phyloP scores from a whole-genome alignment of 2,797 vertebrate species.

The Phaenicophaeus curvirostris region DNA sequence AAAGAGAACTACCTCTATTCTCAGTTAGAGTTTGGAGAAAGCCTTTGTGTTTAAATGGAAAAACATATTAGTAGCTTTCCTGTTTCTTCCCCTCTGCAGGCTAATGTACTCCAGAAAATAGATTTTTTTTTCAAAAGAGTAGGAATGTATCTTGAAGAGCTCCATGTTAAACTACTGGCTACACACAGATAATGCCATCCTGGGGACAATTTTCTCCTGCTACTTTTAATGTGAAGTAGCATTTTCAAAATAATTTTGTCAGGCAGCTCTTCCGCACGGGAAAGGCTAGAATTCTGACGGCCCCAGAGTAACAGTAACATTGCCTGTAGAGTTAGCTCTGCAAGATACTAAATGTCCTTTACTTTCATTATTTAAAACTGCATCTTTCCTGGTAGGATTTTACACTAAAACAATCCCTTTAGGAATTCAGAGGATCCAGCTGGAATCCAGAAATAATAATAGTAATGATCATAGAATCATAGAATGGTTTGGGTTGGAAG shows the following conservation, averaged over 20 bases:
- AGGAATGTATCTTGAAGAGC: conserved; percentile 3
- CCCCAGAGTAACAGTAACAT: neutral
- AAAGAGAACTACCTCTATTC: neutral
- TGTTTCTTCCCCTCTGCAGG: conserved; percentile 27
- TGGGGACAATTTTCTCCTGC: conserved; percentile 27
- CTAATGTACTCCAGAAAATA: conserved; percentile 27
- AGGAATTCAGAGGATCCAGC: neutral
- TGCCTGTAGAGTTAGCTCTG: neutral
- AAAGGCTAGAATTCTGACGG: conserved; percentile 36
- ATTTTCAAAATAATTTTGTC: conserved; percentile 45
- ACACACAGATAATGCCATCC: conserved; percentile 23
- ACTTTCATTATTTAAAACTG: neutral
- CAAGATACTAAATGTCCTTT: conserved; percentile 4
- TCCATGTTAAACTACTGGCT: conserved; percentile 21
- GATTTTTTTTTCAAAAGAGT: neutral
- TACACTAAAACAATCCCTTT: neutral
- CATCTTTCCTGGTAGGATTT: neutral
- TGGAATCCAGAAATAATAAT: neutral
- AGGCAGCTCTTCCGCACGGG: neutral
- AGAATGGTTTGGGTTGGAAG: too few species aligned
- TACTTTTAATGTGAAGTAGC: conserved; percentile 38
- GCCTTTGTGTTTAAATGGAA: neutral
- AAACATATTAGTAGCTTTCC: conserved; percentile 15
- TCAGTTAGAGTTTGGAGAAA: neutral
- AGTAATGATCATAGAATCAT: neutral